Percentiles rank a stretch among this genome's conserved stretches.
These are phyloP conservation scores for Gymnocypris eckloni DNA, from an alignment of 2,797 vertebrate species.

Conservation along the genomic window DNA sequence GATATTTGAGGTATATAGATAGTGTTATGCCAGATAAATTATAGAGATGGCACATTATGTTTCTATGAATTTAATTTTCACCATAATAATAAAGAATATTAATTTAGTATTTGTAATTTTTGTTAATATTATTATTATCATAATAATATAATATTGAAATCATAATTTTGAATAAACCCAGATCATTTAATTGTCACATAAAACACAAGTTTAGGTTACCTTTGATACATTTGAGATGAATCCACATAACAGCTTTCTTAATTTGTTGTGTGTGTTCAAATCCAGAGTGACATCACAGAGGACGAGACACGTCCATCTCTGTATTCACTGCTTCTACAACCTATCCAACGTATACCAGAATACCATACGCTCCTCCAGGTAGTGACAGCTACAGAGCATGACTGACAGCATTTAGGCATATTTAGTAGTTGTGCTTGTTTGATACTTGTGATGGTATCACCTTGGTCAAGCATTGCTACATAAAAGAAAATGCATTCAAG, in stretches of 20 bases:
- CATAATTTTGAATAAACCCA: not conserved
- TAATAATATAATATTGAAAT: not conserved
- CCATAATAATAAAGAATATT: not conserved
- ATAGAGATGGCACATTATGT: not conserved
- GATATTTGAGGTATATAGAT: not conserved
- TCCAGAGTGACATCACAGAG: conserved; percentile 79
- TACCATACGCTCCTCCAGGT: conserved; percentile 95
- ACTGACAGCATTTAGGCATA: not conserved
- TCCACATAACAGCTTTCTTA: conserved; percentile 1
- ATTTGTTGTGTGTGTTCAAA: conserved; percentile 47
- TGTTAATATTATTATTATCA: not conserved
- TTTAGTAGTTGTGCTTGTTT: not conserved
- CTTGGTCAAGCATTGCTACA: not conserved
- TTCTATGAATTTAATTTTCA: not conserved
- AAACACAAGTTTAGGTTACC: not conserved
- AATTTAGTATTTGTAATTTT: not conserved
- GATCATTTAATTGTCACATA: not conserved
- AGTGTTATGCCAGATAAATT: not conserved
- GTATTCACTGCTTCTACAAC: conserved; percentile 91
- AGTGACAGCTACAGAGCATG: conserved; percentile 10
- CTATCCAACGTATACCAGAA: conserved; percentile 95
- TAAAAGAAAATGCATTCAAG: conserved; percentile 31
- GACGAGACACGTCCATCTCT: conserved; percentile 91
- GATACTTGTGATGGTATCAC: not conserved
- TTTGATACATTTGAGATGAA: not conserved